phyloP scores from a whole-genome alignment of 2,797 vertebrate genomes.

The Mormyrops attenuatus region DNA sequence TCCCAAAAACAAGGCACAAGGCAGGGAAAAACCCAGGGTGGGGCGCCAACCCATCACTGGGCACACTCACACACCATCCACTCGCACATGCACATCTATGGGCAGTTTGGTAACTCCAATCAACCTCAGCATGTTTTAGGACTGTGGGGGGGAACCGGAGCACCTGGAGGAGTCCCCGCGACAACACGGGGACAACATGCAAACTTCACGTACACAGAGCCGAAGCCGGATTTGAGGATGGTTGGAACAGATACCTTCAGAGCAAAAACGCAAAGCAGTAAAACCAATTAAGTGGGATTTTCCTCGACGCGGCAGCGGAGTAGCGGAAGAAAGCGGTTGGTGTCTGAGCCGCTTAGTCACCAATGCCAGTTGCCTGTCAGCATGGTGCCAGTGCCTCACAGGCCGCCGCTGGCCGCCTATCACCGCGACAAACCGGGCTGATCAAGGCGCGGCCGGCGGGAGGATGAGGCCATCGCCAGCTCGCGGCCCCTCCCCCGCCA shows the following conservation, averaged over 20 bases:
- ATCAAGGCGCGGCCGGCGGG: constrained; percentile 48
- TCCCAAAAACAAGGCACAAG: neutral
- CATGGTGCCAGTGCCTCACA: neutral
- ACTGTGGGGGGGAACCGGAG: neutral
- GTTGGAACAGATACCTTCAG: neutral
- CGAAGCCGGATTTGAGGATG: neutral
- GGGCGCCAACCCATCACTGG: neutral
- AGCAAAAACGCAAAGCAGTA: neutral
- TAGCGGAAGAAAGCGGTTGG: neutral
- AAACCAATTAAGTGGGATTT: neutral
- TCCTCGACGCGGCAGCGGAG: neutral
- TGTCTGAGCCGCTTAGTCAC: neutral
- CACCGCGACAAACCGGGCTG: constrained; percentile 23
- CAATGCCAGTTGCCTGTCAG: neutral
- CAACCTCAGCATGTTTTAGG: neutral
- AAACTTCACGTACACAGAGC: neutral
- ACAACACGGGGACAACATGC: neutral
- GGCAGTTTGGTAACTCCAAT: neutral
- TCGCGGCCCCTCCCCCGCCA: constrained; percentile 27
- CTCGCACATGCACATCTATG: neutral
- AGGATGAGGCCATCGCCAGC: constrained; percentile 51
- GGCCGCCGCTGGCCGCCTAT: neutral
- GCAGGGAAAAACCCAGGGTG: neutral
- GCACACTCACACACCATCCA: neutral
- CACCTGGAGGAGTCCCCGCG: neutral